Base-by-base conservation (phyloP, 2,797 vertebrate genomes). In the Macroramphosus scolopax region DNA sequence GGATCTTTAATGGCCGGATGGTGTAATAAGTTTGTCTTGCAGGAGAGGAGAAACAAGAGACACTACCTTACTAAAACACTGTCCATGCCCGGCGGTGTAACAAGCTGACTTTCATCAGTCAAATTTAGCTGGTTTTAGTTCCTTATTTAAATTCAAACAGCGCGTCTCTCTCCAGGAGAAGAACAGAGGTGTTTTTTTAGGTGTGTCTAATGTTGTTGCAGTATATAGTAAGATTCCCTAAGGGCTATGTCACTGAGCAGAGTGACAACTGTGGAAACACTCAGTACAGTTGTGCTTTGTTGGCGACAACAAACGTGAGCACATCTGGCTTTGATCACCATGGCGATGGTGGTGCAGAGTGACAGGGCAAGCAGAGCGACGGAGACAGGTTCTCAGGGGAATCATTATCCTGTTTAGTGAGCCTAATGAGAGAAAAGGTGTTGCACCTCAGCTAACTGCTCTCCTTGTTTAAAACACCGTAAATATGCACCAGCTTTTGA, bases 391-490 rank as follows among this genome's bases (percentile, higher is more conserved):
- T 78, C 83, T 79, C 83, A 1, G 45, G 86, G 85, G 89, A 87
- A 82, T 84, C 82, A 86, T 89, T 91, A 88, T 86, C 78, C 67
- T 82, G 83, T 89, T 90, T 88, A 88, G 82, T 71, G 54, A 72
- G 64, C 78, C 80, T 90, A 90, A 91, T 89, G 88, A 90, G 79
- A 82, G 81, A 74, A 75, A 82, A 82, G 81, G 78, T 78, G 74
- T 63, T 58, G 81, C 69, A 69, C 68, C 74, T 72, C 68, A 25
- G 63, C 48, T 63, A 60, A 72, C 66, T 51, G 76, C 69, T 58
- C 66, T 63, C 52, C 63, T 60, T 39, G 39, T 75, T 74, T 66
- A 40, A 70, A 71, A 63, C 40, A 24, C 37, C 59, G 12, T 14
- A 40, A 40, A 72, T 12, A 11, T n/a, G n/a, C n/a, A n/a, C n/a